Evolutionary conservation across 2,113 vertebrate species (phyloP).

Genomic region (Ploceus nigricollis): DNA sequence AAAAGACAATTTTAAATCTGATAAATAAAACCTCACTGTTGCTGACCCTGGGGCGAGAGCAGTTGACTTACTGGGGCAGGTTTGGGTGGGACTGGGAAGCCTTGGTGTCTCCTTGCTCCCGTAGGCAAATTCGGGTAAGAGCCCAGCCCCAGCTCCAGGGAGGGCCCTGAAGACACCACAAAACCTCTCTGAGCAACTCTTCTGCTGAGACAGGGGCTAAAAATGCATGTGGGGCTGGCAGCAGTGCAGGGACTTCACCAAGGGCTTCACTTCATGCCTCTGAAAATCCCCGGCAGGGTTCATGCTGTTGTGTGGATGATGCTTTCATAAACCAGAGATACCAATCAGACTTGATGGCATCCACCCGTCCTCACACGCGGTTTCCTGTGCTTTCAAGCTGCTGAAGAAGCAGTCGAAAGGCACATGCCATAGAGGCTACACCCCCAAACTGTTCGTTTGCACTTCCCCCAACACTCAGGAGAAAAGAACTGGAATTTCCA

Average conservation of each 20-base stretch:
- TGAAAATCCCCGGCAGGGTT: background rate
- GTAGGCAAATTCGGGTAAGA: rapidly evolving
- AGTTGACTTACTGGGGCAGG: background rate
- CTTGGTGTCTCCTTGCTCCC: background rate
- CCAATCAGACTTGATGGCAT: background rate
- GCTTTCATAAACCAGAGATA: conserved; percentile 7
- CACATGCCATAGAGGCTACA: background rate
- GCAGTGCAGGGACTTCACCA: background rate
- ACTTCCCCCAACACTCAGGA: background rate
- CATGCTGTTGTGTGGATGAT: background rate
- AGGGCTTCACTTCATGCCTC: background rate
- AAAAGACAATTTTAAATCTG: conserved; percentile 18
- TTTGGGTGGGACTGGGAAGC: background rate
- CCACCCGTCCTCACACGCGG: background rate
- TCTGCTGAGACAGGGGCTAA: background rate
- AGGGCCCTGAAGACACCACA: background rate
- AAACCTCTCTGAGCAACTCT: background rate
- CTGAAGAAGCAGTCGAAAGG: background rate
- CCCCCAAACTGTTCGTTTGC: conserved; percentile 35
- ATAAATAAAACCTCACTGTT: conserved; percentile 58
- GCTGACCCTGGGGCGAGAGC: background rate
- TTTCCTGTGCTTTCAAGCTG: conserved; percentile 46
- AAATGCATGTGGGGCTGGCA: background rate
- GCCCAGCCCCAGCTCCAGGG: background rate
- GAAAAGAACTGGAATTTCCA: conserved; percentile 58